Conservation (phyloP, 2,113 vertebrate species). For the Mustela lutreola region DNA sequence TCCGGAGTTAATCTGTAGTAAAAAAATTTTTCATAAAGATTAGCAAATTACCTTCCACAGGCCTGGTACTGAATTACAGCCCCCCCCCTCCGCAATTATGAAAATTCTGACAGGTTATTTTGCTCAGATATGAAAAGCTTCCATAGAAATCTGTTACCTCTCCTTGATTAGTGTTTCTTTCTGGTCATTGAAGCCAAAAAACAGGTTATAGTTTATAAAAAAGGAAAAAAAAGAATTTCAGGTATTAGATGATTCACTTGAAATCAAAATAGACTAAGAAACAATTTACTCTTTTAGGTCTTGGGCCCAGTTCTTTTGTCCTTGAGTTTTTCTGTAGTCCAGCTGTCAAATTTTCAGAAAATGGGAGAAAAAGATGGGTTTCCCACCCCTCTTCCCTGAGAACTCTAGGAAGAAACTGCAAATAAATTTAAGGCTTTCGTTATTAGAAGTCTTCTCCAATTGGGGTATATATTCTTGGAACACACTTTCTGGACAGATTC, state of each 20-base stretch:
- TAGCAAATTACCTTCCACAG: not conserved
- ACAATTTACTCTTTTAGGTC: not conserved
- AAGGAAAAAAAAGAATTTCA: conserved; percentile 39
- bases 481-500: not conserved
- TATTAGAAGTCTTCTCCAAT: not conserved
- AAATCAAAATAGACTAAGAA: conserved; percentile 25
- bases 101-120: conserved; percentile 18
- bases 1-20: not conserved
- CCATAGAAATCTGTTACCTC: not conserved
- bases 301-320: not conserved
- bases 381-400: no score
- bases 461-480: not conserved
- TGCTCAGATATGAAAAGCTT: not conserved
- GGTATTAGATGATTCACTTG: not conserved
- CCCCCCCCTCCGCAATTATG: not conserved
- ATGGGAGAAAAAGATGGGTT: not conserved
- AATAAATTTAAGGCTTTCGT: not conserved
- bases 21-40: not conserved
- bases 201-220: conserved; percentile 45
- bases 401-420: conserved; percentile 34
- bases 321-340: conserved; percentile 42
- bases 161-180: conserved; percentile 15
- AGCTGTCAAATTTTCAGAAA: conserved; percentile 10
- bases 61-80: not conserved
- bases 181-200: not conserved